Conservation (phyloP, 2,113 vertebrate species). For the Heteronetta atricapilla region DNA sequence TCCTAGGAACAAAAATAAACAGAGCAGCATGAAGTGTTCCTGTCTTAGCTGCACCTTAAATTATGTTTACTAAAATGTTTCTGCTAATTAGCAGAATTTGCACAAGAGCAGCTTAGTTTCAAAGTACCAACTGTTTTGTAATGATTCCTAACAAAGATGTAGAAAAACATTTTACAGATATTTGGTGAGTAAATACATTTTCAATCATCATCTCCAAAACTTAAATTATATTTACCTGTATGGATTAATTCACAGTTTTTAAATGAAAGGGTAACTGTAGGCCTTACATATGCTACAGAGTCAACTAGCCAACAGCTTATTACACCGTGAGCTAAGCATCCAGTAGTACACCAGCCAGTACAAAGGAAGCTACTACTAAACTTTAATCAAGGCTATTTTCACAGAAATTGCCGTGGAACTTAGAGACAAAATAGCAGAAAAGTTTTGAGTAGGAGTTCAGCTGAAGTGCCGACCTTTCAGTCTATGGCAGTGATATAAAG, state of each 20-base stretch:
- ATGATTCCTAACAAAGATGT: background rate
- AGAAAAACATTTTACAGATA: background rate
- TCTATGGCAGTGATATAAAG: background rate
- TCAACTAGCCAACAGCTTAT: background rate
- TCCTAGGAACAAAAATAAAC: background rate
- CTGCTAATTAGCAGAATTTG: background rate
- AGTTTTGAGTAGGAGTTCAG: background rate
- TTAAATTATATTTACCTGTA: fast-evolving
- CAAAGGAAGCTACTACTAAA: background rate
- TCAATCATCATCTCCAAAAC: background rate
- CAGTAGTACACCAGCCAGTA: background rate
- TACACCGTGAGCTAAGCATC: background rate
- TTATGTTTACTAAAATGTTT: background rate
- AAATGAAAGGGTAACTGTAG: background rate
- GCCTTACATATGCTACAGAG: fast-evolving
- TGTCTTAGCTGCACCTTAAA: fast-evolving
- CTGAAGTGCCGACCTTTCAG: background rate
- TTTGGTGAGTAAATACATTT: background rate
- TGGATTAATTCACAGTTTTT: background rate
- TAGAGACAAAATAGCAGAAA: background rate
- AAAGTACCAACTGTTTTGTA: background rate
- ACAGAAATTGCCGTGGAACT: background rate
- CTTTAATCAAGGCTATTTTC: background rate
- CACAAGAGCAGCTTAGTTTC: background rate
- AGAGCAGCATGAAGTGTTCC: background rate